A percentile compares a stretch with the other conserved stretches of the same genome.
Conservation (phyloP, 2,797 vertebrate genomes). For the Lophius americanus region DNA sequence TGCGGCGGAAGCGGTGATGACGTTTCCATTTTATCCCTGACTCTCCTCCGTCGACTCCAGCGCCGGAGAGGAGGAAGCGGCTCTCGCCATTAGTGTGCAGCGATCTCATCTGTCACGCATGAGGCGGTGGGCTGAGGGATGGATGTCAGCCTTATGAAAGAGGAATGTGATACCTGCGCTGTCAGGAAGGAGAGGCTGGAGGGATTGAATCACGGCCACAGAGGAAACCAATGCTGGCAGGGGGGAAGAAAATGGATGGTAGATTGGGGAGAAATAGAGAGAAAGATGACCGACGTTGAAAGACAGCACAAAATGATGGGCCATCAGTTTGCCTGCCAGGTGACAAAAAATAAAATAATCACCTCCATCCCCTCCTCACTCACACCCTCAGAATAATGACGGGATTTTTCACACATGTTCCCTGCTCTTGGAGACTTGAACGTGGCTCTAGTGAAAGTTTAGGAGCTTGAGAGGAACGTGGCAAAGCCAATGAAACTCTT, state of each 20-base stretch:
- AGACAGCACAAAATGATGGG: slow-evolving; percentile 35
- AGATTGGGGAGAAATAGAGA: slow-evolving; percentile 1
- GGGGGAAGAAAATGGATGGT: background rate
- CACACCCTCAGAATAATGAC: slow-evolving; percentile 16
- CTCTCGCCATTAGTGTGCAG: slow-evolving; percentile 25
- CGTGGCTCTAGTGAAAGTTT: slow-evolving; percentile 35
- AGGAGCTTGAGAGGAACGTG: slow-evolving; percentile 8
- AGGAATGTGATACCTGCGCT: slow-evolving; percentile 45
- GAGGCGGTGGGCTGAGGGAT: slow-evolving; percentile 46
- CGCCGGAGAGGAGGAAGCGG: background rate
- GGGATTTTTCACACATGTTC: slow-evolving; percentile 28
- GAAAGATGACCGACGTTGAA: slow-evolving; percentile 20
- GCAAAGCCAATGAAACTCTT: background rate
- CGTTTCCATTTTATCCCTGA: no score
- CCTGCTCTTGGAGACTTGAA: slow-evolving; percentile 30
- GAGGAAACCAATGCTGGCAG: slow-evolving; percentile 24
- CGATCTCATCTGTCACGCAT: slow-evolving; percentile 44
- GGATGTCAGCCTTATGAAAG: slow-evolving; percentile 58
- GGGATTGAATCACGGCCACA: slow-evolving; percentile 23
- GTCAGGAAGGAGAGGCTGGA: slow-evolving; percentile 32
- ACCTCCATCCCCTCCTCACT: slow-evolving; percentile 27
- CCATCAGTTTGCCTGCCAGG: slow-evolving; percentile 29
- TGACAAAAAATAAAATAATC: slow-evolving; percentile 10
- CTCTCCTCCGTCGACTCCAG: background rate
- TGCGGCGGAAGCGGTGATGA: no score